Conservation (phyloP, 2,797 vertebrate species). For the Mormyrops attenuatus region DNA sequence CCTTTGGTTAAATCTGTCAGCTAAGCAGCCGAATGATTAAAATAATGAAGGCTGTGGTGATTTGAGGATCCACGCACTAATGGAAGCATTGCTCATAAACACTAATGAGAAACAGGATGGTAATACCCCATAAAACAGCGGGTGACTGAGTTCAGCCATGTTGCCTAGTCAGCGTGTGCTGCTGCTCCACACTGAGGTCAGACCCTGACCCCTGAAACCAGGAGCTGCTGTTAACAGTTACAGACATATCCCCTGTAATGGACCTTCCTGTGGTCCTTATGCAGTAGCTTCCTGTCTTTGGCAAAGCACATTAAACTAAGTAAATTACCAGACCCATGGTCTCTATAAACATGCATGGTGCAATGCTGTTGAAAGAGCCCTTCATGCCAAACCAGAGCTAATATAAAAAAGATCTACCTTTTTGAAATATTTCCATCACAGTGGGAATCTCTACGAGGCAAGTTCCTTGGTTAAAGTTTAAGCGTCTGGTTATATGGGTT, state of each 20-base stretch:
- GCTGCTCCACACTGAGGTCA: constrained; percentile 46
- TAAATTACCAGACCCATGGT: constrained; percentile 12
- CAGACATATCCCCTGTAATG: constrained; percentile 25
- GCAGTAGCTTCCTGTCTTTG: constrained; percentile 15
- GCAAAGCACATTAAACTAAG: background rate
- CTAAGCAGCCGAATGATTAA: background rate
- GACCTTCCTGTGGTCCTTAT: background rate
- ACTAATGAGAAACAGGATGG: constrained; percentile 30
- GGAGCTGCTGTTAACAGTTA: constrained; percentile 49
- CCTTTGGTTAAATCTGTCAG: background rate
- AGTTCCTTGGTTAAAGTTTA: background rate
- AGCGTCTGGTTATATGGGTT: background rate
- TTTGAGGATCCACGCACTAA: constrained; percentile 1
- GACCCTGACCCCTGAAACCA: constrained; percentile 50
- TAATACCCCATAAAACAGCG: constrained; percentile 13
- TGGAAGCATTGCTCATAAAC: background rate
- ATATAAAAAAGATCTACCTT: background rate
- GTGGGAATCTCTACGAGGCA: background rate
- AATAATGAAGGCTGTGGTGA: constrained; percentile 5
- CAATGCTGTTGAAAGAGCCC: background rate
- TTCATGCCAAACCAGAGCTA: background rate
- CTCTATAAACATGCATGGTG: background rate
- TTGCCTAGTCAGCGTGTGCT: constrained; percentile 46
- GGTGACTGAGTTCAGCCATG: background rate
- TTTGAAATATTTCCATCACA: background rate